phyloP scores from a whole-genome alignment of 2,797 vertebrate species.

The Threskiornis aethiopicus region DNA sequence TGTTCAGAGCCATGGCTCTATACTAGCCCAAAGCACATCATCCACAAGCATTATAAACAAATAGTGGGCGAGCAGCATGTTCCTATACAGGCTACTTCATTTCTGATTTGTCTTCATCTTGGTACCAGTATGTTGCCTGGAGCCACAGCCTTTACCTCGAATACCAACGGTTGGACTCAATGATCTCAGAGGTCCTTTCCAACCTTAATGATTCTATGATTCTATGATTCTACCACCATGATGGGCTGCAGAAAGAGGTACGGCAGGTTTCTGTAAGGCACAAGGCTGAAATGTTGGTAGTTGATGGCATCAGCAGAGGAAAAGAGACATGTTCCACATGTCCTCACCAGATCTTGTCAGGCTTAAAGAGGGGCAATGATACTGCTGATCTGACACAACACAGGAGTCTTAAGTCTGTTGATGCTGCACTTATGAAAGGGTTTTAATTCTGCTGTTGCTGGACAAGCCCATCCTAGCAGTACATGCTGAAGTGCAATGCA shows the following conservation, averaged over 20 bases:
- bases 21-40: background rate
- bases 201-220: no score
- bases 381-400: background rate
- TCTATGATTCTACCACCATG: background rate
- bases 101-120: background rate
- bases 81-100: background rate
- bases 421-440: background rate
- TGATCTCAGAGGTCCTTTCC: no score
- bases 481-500: background rate
- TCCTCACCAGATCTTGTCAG: background rate
- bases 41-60: background rate
- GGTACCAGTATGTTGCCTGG: background rate
- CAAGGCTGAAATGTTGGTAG: background rate
- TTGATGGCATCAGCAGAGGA: background rate
- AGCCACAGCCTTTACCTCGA: background rate
- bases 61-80: background rate
- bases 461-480: background rate
- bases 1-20: background rate
- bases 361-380: background rate
- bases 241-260: background rate
- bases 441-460: background rate
- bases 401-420: background rate
- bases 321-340: background rate
- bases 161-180: background rate
- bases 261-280: background rate